These are phyloP conservation scores for Arrhopalites spinosus DNA, from an alignment of 2,888 invertebrate genomes.

Conservation along the genomic window DNA sequence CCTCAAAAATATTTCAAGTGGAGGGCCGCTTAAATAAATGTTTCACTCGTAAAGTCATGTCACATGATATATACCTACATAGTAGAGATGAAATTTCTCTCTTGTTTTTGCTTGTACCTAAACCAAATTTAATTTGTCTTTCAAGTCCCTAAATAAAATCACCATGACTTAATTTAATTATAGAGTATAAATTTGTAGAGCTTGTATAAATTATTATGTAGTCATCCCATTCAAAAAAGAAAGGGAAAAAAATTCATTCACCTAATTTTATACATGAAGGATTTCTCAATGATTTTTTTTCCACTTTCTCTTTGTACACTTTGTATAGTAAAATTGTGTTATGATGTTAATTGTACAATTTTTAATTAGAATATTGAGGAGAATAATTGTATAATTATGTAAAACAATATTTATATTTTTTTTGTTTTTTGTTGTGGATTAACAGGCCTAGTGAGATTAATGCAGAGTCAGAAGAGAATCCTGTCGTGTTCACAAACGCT, in stretches of 20 bases:
- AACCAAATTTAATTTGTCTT: constrained; percentile 22
- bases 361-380: too few relatives aligned
- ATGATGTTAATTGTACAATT: too few relatives aligned
- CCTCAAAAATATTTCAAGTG: neutral
- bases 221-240: too few relatives aligned
- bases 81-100: neutral
- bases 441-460: constrained; percentile 57
- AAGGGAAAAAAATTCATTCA: too few relatives aligned
- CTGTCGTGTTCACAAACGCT: constrained; percentile 63
- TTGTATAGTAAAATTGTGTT: too few relatives aligned
- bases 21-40: neutral
- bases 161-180: neutral
- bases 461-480: constrained; percentile 59
- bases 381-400: neutral
- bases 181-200: neutral
- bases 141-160: constrained; percentile 25
- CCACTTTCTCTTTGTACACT: too few relatives aligned
- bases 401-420: neutral
- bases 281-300: too few relatives aligned
- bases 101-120: neutral
- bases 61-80: neutral
- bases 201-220: too few relatives aligned
- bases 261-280: too few relatives aligned
- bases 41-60: neutral
- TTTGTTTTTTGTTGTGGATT: neutral